Evolutionary conservation across 2,113 vertebrate genomes (phyloP).

Genomic region (Thalassoma bifasciatum): DNA sequence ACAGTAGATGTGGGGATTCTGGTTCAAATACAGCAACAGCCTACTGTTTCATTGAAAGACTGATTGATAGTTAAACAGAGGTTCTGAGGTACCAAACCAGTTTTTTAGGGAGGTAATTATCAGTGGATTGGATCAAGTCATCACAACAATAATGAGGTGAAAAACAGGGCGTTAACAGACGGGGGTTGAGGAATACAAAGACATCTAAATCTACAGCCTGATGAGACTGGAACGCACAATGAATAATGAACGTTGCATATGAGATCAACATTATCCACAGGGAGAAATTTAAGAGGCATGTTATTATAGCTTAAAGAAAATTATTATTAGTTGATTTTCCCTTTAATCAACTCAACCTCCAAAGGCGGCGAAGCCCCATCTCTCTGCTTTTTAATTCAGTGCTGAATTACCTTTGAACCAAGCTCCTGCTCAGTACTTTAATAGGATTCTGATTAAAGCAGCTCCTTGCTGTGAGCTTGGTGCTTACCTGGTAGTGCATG

Average conservation of each 20-base stretch:
- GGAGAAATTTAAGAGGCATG: background rate
- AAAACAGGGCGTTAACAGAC: slow-evolving; percentile 2
- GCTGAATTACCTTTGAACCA: slow-evolving; percentile 4
- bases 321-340: background rate
- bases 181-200: background rate
- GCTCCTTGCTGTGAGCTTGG: background rate
- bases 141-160: slow-evolving; percentile 3
- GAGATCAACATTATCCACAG: background rate
- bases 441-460: background rate
- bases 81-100: slow-evolving; percentile 28
- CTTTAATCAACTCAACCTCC: background rate
- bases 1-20: background rate
- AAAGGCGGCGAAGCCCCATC: background rate
- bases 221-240: no score
- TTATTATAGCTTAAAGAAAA: background rate
- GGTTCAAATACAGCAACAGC: background rate
- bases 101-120: slow-evolving; percentile 27
- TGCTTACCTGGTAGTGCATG: slow-evolving; percentile 95
- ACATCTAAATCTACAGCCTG: slow-evolving; percentile 1
- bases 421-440: background rate
- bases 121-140: slow-evolving; percentile 16
- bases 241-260: background rate
- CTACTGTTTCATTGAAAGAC: slow-evolving; percentile 16
- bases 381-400: background rate
- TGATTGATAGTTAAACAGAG: slow-evolving; percentile 23